Evolutionary conservation across 2,888 invertebrate genomes (phyloP).

Genomic region (Schizotus pectinicornis): DNA sequence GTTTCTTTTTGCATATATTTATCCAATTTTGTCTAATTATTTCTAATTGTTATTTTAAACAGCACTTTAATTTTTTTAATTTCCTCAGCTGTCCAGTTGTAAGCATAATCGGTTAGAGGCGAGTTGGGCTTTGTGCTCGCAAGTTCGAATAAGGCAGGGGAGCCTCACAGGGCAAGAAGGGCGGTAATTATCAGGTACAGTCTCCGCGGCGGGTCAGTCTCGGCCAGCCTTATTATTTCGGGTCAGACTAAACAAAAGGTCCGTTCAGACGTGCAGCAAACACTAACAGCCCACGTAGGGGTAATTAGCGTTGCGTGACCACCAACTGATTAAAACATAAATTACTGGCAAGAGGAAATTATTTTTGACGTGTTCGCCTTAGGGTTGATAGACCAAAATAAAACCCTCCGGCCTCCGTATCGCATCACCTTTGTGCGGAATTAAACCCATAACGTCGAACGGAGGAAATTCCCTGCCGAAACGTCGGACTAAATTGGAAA

Average conservation of each 20-base stretch:
- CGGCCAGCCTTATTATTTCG: constrained; percentile 30
- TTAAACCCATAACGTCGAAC: constrained; percentile 21
- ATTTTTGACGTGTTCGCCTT: constrained; percentile 53
- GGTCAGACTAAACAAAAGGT: constrained; percentile 37
- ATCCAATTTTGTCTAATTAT: too few species aligned
- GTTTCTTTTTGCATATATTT: too few species aligned
- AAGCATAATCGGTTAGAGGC: too few species aligned
- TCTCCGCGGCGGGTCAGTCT: constrained; percentile 5
- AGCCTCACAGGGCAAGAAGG: neutral
- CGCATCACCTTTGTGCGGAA: constrained; percentile 14
- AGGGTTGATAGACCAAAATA: constrained; percentile 38
- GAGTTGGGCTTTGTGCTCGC: too few species aligned
- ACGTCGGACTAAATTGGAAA: too few species aligned
- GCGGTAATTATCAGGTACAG: constrained; percentile 12
- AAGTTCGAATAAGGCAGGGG: neutral
- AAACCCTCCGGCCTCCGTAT: constrained; percentile 25
- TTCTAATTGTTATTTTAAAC: too few species aligned
- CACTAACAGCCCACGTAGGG: constrained; percentile 52
- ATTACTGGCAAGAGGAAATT: constrained; percentile 56
- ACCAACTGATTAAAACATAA: constrained; percentile 59
- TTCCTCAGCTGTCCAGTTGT: too few species aligned
- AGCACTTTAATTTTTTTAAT: too few species aligned
- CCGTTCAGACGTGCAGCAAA: constrained; percentile 43
- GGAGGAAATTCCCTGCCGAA: constrained; percentile 7
- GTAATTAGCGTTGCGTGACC: constrained; percentile 59